These are phyloP conservation scores for Drosophila aff. DNA, from an alignment of 1,140 invertebrate species.

Conservation along the genomic window DNA sequence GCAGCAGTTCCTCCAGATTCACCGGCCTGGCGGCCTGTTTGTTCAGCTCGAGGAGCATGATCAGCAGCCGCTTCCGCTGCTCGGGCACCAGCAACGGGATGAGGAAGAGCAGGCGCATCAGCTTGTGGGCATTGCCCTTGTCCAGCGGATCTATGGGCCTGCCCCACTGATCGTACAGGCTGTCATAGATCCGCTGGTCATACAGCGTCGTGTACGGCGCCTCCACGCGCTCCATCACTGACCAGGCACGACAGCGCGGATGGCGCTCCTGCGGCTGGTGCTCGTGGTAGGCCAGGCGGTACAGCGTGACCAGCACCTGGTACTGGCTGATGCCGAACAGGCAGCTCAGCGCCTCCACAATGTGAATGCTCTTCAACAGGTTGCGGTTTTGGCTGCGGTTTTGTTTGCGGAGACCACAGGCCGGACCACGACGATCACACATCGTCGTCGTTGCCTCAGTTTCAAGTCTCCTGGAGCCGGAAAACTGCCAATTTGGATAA, in stretches of 20 bases:
- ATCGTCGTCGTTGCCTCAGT: not conserved
- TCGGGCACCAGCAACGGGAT: conserved; percentile 24
- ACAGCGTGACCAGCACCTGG: conserved; percentile 42
- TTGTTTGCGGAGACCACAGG: not conserved
- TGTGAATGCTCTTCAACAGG: conserved; percentile 44
- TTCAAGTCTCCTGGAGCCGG: not conserved
- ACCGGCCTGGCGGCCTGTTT: conserved; percentile 12
- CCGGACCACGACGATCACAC: not conserved
- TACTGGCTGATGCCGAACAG: conserved; percentile 38
- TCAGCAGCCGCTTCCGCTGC: conserved; percentile 30
- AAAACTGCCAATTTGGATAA: not conserved
- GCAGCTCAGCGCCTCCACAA: conserved; percentile 55
- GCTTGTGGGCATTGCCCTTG: conserved; percentile 33
- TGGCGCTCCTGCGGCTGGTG: conserved; percentile 23
- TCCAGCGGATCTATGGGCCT: conserved; percentile 54
- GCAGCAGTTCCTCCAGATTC: conserved; percentile 33
- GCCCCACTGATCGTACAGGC: conserved; percentile 67
- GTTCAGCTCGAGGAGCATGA: conserved; percentile 50
- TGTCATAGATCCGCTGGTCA: conserved; percentile 68
- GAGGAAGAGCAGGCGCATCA: conserved; percentile 61
- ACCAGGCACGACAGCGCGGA: conserved; percentile 39
- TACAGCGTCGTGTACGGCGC: conserved; percentile 57
- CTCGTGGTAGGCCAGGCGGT: conserved; percentile 38
- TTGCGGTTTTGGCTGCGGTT: not conserved
- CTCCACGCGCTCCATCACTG: conserved; percentile 54